These are phyloP conservation scores for Diphyllodes magnificus DNA, from an alignment of 2,113 vertebrate species.

Conservation along the genomic window DNA sequence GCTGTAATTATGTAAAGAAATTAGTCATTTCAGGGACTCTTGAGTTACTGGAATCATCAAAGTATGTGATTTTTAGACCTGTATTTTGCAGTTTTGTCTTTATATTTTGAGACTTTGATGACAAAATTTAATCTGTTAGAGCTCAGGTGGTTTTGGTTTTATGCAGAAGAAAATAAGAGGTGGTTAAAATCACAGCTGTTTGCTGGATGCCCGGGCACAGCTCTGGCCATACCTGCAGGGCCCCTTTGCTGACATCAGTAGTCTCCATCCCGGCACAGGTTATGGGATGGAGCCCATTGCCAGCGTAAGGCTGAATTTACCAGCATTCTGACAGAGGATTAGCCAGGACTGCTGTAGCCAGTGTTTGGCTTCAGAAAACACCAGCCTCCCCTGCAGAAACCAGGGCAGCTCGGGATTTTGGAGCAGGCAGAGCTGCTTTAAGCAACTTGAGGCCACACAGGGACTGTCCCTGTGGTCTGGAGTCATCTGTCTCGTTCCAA, in stretches of 20 bases:
- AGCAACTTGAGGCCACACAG: background rate
- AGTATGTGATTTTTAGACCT: background rate
- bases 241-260: background rate
- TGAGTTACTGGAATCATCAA: background rate
- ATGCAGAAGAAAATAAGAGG: background rate
- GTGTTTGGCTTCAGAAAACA: background rate
- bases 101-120: background rate
- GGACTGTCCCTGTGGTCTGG: background rate
- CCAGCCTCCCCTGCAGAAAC: background rate
- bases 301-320: background rate
- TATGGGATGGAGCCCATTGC: background rate
- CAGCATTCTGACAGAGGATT: background rate
- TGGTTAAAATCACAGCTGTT: background rate
- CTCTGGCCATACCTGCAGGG: background rate
- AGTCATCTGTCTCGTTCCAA: accelerated
- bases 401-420: background rate
- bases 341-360: background rate
- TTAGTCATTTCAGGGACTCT: background rate
- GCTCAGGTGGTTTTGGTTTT: background rate
- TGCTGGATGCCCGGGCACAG: background rate
- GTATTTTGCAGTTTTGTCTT: background rate
- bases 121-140: background rate
- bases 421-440: background rate
- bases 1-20: background rate
- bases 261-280: background rate